phyloP scores from a whole-genome alignment of 2,113 vertebrate genomes.

The Atlantisia rogersi region DNA sequence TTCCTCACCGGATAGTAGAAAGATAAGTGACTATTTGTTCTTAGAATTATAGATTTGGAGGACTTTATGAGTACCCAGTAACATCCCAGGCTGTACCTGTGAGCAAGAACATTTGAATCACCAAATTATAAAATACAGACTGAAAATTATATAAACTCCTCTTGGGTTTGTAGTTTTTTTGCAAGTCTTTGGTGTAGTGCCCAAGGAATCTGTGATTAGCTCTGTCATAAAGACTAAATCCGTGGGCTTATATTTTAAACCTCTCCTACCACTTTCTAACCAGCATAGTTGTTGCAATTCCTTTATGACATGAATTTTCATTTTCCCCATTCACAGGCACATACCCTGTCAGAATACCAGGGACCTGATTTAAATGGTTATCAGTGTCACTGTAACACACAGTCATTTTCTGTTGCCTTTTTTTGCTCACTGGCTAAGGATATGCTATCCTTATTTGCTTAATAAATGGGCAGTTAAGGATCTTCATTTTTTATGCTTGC shows the following conservation, averaged over 20 bases:
- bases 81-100: not conserved
- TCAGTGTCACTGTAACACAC: not conserved
- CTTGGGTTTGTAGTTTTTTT: not conserved
- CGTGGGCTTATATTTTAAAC: not conserved
- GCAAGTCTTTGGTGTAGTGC: slow-evolving; percentile 15
- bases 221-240: slow-evolving; percentile 22
- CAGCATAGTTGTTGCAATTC: slow-evolving; percentile 2
- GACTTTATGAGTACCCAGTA: not conserved
- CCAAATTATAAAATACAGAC: not conserved
- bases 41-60: not conserved
- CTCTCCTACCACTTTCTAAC: not conserved
- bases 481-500: slow-evolving; percentile 57
- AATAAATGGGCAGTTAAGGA: slow-evolving; percentile 61
- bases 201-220: slow-evolving; percentile 31
- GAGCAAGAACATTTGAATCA: not conserved
- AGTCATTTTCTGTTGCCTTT: slow-evolving; percentile 13
- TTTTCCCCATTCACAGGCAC: not conserved
- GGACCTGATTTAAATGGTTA: slow-evolving; percentile 18
- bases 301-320: slow-evolving; percentile 21
- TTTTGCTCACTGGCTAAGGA: slow-evolving; percentile 7
- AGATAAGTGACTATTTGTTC: slow-evolving; percentile 5
- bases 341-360: not conserved
- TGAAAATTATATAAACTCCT: not conserved
- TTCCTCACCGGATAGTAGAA: not conserved
- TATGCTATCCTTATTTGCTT: slow-evolving; percentile 40